Evolutionary conservation across 2,113 vertebrate genomes (phyloP).

Genomic region (Lampris incognitus): DNA sequence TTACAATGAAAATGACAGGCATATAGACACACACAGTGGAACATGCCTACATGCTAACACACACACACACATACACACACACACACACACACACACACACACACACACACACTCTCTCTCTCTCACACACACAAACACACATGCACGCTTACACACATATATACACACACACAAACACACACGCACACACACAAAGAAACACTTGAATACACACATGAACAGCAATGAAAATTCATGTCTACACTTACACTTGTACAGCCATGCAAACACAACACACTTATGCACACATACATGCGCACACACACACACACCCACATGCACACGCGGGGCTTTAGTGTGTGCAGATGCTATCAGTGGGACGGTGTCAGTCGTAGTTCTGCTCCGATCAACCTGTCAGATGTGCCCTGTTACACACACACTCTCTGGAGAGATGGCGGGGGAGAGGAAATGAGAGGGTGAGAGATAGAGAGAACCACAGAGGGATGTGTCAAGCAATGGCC

Average conservation of each 20-base stretch:
- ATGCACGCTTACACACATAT: background rate
- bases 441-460: slow-evolving; percentile 53
- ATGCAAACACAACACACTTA: too few species aligned
- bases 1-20: too few species aligned
- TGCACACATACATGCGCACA: background rate
- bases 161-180: background rate
- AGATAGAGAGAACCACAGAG: slow-evolving; percentile 34
- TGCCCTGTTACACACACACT: slow-evolving; percentile 60
- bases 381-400: slow-evolving; percentile 72
- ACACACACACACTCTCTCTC: background rate
- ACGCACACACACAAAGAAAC: background rate
- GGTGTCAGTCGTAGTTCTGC: slow-evolving; percentile 68
- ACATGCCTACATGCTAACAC: slow-evolving; percentile 56
- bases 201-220: background rate
- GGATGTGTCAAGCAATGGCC: slow-evolving; percentile 59
- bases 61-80: background rate
- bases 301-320: background rate
- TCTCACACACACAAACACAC: slow-evolving; percentile 40
- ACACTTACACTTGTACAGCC: too few species aligned
- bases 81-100: background rate
- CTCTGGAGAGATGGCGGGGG: slow-evolving; percentile 37
- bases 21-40: too few species aligned
- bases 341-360: slow-evolving; percentile 51
- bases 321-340: background rate
- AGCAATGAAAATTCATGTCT: too few species aligned